A percentile compares a stretch with the other conserved stretches of the same genome.
Evolutionary conservation across 1,140 invertebrate species (phyloP).

Genomic region (Brachionus koreanus): DNA sequence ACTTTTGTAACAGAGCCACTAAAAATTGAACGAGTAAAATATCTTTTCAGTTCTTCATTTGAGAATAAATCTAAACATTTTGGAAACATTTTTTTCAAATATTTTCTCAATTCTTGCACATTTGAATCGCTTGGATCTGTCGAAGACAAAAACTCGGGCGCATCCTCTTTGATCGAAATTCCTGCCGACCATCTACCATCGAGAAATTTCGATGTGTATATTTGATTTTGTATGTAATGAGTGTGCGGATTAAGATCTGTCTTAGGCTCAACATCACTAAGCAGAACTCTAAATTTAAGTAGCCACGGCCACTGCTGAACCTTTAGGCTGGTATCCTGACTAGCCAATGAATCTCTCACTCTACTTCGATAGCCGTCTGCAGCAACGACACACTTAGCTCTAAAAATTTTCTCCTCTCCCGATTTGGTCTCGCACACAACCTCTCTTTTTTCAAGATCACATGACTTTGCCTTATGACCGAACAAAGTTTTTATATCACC

Average conservation of each 20-base stretch:
- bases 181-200: background rate
- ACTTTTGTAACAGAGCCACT: background rate
- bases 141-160: background rate
- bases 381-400: background rate
- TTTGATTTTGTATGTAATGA: constrained; percentile 34
- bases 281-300: background rate
- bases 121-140: background rate
- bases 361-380: constrained; percentile 6
- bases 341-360: background rate
- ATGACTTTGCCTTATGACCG: background rate
- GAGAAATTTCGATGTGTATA: constrained; percentile 11
- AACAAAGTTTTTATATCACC: constrained; percentile 17
- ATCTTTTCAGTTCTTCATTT: background rate
- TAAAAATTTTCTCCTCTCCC: constrained; percentile 6
- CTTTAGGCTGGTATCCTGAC: background rate
- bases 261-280: background rate
- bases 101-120: background rate
- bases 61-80: background rate
- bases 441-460: background rate
- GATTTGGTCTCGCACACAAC: background rate
- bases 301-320: constrained; percentile 9
- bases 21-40: background rate
- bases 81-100: constrained; percentile 16
- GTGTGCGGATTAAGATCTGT: background rate
- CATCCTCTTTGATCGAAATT: background rate